phyloP scores from a whole-genome alignment of 2,888 invertebrate species.

The Synergus japonicus region DNA sequence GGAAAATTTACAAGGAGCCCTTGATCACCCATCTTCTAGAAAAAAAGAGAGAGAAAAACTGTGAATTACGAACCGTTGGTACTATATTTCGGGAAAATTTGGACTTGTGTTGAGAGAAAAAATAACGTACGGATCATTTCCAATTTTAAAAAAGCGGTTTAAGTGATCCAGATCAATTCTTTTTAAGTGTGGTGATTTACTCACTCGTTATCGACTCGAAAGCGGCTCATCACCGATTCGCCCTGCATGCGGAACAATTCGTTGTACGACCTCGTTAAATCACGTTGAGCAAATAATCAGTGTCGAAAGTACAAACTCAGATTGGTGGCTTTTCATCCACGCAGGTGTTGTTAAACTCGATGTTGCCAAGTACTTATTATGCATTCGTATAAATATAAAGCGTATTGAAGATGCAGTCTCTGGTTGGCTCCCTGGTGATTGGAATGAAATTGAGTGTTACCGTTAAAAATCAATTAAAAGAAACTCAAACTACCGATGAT shows the following conservation, averaged over 20 bases:
- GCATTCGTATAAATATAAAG: neutral
- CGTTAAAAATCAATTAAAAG: slow-evolving; percentile 17
- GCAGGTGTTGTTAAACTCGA: neutral
- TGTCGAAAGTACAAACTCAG: neutral
- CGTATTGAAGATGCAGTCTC: neutral
- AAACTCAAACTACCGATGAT: neutral
- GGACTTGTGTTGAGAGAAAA: no score
- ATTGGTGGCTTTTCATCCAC: neutral
- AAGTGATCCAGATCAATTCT: neutral
- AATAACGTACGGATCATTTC: neutral
- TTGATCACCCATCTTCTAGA: neutral
- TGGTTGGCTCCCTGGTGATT: neutral
- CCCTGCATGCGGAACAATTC: neutral
- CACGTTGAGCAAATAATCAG: slow-evolving; percentile 26
- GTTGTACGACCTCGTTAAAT: slow-evolving; percentile 4
- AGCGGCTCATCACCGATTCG: slow-evolving; percentile 16
- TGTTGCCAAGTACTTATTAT: neutral
- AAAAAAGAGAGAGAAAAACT: neutral
- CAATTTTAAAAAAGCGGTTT: neutral
- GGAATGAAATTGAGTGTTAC: neutral
- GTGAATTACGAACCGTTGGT: neutral
- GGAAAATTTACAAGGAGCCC: slow-evolving; percentile 7
- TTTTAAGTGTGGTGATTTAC: neutral
- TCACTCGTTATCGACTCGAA: neutral
- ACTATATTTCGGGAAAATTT: neutral